Conservation (phyloP, 2,113 vertebrate species). For the Nothocercus nigrocapillus region DNA sequence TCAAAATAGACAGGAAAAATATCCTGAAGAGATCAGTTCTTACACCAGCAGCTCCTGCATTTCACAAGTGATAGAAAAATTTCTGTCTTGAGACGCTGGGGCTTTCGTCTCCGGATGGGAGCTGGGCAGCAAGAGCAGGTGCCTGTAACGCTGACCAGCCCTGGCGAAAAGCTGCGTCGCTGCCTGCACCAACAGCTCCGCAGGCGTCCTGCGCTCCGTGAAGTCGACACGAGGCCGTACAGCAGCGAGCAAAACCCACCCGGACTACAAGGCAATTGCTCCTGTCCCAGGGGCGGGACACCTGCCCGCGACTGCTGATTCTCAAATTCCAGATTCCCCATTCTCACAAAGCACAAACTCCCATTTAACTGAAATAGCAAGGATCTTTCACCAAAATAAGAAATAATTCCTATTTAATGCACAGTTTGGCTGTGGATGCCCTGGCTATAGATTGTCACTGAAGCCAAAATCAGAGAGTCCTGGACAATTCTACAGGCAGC, state of each 20-base stretch:
- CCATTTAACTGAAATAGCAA: not conserved
- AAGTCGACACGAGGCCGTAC: not conserved
- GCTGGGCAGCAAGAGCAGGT: constrained; percentile 45
- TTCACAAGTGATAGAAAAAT: not conserved
- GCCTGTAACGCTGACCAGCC: not conserved
- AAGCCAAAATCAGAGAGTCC: not conserved
- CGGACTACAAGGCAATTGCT: constrained; percentile 27
- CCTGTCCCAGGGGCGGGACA: constrained; percentile 43
- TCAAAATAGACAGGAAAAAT: not conserved
- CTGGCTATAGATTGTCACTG: not conserved
- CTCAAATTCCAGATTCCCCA: not conserved
- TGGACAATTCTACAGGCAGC: not conserved
- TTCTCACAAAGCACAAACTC: not conserved
- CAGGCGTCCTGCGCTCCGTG: not conserved
- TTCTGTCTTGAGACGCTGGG: not conserved
- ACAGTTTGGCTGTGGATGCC: not conserved
- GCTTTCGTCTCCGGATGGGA: not conserved
- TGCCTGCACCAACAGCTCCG: not conserved
- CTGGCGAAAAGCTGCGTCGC: not conserved
- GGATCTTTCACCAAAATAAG: not conserved
- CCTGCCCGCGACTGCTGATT: not conserved
- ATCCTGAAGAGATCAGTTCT: not conserved
- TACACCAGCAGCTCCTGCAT: not conserved
- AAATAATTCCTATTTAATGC: not conserved
- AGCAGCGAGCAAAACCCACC: constrained; percentile 24